Conservation (phyloP, 2,113 vertebrate genomes). For the Rallus limicola region DNA sequence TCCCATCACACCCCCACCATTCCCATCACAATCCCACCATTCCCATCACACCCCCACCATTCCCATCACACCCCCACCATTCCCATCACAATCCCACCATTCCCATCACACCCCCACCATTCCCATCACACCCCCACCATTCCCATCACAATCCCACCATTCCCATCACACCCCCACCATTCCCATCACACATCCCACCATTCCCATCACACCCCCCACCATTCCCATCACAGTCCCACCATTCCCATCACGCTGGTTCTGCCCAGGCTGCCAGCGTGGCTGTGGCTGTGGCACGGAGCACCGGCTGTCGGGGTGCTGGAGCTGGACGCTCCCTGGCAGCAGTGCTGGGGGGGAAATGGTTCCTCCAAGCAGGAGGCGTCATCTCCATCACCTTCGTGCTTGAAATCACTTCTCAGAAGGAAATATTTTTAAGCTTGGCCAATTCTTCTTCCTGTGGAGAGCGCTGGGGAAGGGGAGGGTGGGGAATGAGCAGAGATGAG, state of each 20-base stretch:
- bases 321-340: background rate
- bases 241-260: background rate
- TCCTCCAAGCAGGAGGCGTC: background rate
- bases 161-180: too few relatives aligned
- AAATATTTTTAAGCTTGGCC: background rate
- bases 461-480: too few relatives aligned
- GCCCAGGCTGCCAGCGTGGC: rapidly evolving
- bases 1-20: too few relatives aligned
- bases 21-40: too few relatives aligned
- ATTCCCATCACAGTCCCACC: too few relatives aligned
- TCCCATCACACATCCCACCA: too few relatives aligned
- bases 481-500: background rate
- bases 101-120: too few relatives aligned
- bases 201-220: background rate
- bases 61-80: too few relatives aligned
- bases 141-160: too few relatives aligned
- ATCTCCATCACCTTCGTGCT: background rate
- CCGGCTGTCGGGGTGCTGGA: rapidly evolving
- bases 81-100: too few relatives aligned
- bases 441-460: background rate
- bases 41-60: too few relatives aligned
- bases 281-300: background rate
- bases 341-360: background rate
- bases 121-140: too few relatives aligned
- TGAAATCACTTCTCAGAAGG: background rate